phyloP scores from a whole-genome alignment of 2,797 vertebrate species.

The Saguinus oedipus region DNA sequence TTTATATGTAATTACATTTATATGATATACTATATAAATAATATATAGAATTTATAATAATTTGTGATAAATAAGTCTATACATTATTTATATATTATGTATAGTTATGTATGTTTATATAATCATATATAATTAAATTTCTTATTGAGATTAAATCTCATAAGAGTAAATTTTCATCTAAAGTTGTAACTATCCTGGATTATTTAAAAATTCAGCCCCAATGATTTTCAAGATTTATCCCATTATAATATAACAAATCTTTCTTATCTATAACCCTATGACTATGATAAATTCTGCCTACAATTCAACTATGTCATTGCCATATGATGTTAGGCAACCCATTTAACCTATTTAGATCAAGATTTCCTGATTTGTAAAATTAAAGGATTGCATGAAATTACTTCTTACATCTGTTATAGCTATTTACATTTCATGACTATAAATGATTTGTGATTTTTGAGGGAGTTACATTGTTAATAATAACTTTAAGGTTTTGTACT shows the following conservation, averaged over 20 bases:
- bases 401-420: background rate
- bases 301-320: background rate
- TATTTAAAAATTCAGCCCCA: background rate
- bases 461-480: background rate
- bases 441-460: background rate
- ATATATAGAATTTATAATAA: too few relatives aligned
- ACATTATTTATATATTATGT: too few relatives aligned
- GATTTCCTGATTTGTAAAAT: background rate
- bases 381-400: background rate
- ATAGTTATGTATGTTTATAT: too few relatives aligned
- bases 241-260: background rate
- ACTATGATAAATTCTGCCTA: background rate
- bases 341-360: background rate
- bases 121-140: background rate
- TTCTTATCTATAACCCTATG: background rate
- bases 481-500: background rate
- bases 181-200: background rate
- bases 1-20: too few relatives aligned
- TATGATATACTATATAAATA: too few relatives aligned
- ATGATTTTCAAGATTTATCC: constrained; percentile 11
- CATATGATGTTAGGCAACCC: background rate
- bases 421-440: background rate
- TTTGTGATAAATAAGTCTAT: too few relatives aligned
- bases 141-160: background rate
- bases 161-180: constrained; percentile 15